Percentiles rank a stretch among this genome's conserved stretches.
phyloP scores from a whole-genome alignment of 2,797 vertebrate species.

The Hydrocynus forskahlii region DNA sequence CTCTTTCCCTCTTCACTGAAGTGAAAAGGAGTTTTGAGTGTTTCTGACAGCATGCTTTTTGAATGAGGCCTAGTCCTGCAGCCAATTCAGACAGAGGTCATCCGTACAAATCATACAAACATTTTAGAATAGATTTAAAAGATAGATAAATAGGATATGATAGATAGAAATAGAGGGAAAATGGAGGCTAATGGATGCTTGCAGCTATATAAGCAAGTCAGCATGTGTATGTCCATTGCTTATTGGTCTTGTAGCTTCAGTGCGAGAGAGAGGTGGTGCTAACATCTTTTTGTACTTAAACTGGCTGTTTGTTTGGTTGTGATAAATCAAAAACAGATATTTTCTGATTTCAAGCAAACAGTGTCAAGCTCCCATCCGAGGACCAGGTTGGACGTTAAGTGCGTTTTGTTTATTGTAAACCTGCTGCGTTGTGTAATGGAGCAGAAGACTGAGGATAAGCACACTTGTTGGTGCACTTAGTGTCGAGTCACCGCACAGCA shows the following conservation, averaged over 20 bases:
- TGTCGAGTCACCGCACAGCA: conserved; percentile 19
- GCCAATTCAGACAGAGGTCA: too few relatives aligned
- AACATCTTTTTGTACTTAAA: too few relatives aligned
- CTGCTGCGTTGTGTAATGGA: conserved; percentile 49
- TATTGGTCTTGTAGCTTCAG: not conserved
- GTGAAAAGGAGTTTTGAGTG: too few relatives aligned
- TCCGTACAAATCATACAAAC: too few relatives aligned
- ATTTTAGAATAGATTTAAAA: too few relatives aligned
- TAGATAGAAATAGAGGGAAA: too few relatives aligned
- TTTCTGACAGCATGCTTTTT: too few relatives aligned
- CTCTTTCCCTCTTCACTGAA: too few relatives aligned
- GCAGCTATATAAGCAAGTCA: not conserved
- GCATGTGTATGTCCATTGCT: not conserved
- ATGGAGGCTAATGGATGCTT: too few relatives aligned
- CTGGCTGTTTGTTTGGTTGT: too few relatives aligned
- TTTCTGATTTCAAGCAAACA: not conserved
- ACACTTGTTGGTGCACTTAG: conserved; percentile 32
- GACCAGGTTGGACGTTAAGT: not conserved
- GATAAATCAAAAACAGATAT: not conserved
- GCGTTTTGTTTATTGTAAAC: conserved; percentile 44
- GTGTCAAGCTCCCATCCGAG: not conserved
- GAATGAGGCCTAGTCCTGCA: too few relatives aligned
- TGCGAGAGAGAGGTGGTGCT: not conserved
- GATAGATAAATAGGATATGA: too few relatives aligned
- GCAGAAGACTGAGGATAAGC: conserved; percentile 3